These are phyloP conservation scores for Petrolisthes manimaculis DNA, from an alignment of 2,888 invertebrate genomes.

Conservation along the genomic window DNA sequence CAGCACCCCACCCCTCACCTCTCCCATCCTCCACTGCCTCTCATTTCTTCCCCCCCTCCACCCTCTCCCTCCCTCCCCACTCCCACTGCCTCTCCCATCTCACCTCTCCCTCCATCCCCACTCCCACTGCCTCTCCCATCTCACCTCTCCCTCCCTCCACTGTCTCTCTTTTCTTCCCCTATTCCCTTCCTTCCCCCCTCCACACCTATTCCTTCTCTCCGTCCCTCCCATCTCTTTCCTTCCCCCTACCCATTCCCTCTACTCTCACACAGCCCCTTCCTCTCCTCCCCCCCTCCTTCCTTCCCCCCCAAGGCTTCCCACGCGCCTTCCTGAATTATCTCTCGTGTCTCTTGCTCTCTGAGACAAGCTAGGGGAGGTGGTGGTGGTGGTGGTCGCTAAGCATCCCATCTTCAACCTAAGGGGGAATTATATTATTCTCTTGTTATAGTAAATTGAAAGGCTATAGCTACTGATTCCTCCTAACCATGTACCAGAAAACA, in stretches of 20 bases:
- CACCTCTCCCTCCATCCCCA: neutral
- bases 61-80: neutral
- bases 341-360: too few relatives aligned
- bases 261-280: neutral
- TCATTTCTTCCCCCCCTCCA: neutral
- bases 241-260: neutral
- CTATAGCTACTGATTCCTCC: too few relatives aligned
- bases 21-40: neutral
- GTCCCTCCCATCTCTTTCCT: neutral
- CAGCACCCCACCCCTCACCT: neutral
- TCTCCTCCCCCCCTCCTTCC: neutral
- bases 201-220: neutral
- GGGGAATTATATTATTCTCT: too few relatives aligned
- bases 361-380: too few relatives aligned
- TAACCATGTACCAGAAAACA: too few relatives aligned
- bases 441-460: too few relatives aligned
- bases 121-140: neutral
- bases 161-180: neutral
- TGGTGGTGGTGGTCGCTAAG: too few relatives aligned
- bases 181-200: neutral
- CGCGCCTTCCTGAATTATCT: too few relatives aligned
- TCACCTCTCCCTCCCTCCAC: neutral
- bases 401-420: too few relatives aligned
- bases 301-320: neutral
- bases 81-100: neutral